Percentiles rank a stretch among this genome's conserved stretches.
Conservation (phyloP, 1,140 invertebrate species). For the Cecropterus lyciades region DNA sequence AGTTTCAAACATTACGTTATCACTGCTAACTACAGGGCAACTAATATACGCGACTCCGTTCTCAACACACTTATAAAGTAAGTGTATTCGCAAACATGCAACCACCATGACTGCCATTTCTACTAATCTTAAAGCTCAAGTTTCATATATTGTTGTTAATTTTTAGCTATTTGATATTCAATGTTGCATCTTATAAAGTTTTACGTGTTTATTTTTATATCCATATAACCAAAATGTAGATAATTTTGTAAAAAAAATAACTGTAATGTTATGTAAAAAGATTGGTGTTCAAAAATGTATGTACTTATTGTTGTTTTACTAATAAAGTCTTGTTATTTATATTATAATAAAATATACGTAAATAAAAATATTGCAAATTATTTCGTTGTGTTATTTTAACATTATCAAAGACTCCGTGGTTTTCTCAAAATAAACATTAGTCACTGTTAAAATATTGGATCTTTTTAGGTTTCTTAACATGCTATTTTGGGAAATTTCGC, state of each 20-base stretch:
- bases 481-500: too few relatives aligned
- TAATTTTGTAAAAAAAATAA: too few relatives aligned
- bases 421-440: constrained; percentile 6
- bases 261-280: too few relatives aligned
- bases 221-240: too few relatives aligned
- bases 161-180: neutral
- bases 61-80: neutral
- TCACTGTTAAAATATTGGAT: neutral
- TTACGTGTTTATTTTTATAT: too few relatives aligned
- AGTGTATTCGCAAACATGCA: constrained; percentile 1
- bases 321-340: neutral
- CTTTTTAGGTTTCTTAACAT: neutral
- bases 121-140: neutral
- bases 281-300: too few relatives aligned
- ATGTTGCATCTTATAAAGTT: too few relatives aligned
- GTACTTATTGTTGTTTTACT: too few relatives aligned
- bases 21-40: neutral
- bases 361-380: neutral
- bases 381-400: neutral
- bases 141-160: neutral
- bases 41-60: neutral
- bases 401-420: neutral
- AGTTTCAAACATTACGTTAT: too few relatives aligned
- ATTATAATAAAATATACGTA: too few relatives aligned
- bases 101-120: too few relatives aligned